These are phyloP conservation scores for Helicolenus hilgendorfi DNA, from an alignment of 2,797 vertebrate species.

Conservation along the genomic window DNA sequence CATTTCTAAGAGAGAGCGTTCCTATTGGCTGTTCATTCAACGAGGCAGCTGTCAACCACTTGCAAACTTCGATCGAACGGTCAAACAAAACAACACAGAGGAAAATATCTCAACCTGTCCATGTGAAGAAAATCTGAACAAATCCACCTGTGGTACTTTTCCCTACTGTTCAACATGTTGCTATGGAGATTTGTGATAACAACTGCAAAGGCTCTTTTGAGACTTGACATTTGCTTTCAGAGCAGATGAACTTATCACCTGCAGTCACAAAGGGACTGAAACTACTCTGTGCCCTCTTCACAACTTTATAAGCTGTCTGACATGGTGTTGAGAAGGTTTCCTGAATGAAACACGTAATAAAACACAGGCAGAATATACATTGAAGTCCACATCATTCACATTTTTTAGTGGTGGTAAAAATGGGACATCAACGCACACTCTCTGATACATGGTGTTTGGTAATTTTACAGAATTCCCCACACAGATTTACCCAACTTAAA, in stretches of 20 bases:
- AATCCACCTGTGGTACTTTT: background rate
- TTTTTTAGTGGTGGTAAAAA: background rate
- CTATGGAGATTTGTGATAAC: background rate
- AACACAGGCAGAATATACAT: background rate
- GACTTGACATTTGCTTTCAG: background rate
- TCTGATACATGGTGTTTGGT: background rate
- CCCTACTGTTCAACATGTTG: background rate
- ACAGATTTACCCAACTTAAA: background rate
- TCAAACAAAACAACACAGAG: background rate
- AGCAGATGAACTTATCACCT: slow-evolving; percentile 14
- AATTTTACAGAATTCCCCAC: background rate
- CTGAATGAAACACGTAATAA: background rate
- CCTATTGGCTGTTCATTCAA: too few species aligned
- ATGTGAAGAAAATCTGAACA: background rate
- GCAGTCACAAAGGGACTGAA: background rate
- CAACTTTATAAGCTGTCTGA: background rate
- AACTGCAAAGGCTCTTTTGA: background rate
- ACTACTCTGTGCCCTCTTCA: background rate
- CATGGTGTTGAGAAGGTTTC: background rate
- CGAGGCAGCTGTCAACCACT: too few species aligned
- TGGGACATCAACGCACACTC: background rate
- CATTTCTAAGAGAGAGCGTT: fast-evolving
- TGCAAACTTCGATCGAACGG: too few species aligned
- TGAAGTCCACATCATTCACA: background rate
- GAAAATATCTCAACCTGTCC: background rate